Evolutionary conservation across 2,797 vertebrate species (phyloP), one percentile per base, ranked within the genome.

Genomic region (Sphaeramia orbicularis): DNA sequence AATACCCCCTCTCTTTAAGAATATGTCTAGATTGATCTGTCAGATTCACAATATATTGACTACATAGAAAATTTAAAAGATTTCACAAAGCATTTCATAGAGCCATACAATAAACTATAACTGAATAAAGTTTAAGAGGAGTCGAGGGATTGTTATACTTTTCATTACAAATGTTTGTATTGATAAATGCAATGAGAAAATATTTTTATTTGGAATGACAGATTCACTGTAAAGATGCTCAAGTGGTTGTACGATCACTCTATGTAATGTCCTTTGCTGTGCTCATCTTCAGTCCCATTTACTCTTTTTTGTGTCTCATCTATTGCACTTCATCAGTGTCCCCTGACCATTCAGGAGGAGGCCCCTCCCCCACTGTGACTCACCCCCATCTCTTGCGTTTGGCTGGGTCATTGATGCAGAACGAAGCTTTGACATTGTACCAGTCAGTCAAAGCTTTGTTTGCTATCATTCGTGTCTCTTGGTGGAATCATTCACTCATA

Each of bases 401-500:
- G 85, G 84, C 88, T 86, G 85, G 86, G 87, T 87, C 89, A 92
- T 81, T 91, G 92, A 93, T 90, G 92, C 92, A 92, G 91, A 94
- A 93, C 89, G 89, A 88, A 92, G 90, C 89, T 89, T 92, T 92
- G 92, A 93, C 92, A 93, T 93, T 92, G 89, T 92, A 91, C 92
- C 92, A 91, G 91, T 93, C 91, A 93, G 90, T 91, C 90, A 93
- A 88, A 88, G 86, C 85, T 81, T 86, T 85, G 84, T 86, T 84
- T 72, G 35, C 70, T 73, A 80, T 89, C 78, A 84, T 76, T 85
- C 51, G 53, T 62, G 83, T 83, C 74, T 85, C 71, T 57, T 78
- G 50, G 52, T 78, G 54, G 52, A 77, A 71, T 66, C 62, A 70
- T 75, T 86, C 65, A 66, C 66, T 86, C 65, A 81, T 87, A 79